Percentiles rank a stretch among this genome's conserved stretches.
phyloP scores from a whole-genome alignment of 2,888 invertebrate species.

The Pandemis cinnamomeana region DNA sequence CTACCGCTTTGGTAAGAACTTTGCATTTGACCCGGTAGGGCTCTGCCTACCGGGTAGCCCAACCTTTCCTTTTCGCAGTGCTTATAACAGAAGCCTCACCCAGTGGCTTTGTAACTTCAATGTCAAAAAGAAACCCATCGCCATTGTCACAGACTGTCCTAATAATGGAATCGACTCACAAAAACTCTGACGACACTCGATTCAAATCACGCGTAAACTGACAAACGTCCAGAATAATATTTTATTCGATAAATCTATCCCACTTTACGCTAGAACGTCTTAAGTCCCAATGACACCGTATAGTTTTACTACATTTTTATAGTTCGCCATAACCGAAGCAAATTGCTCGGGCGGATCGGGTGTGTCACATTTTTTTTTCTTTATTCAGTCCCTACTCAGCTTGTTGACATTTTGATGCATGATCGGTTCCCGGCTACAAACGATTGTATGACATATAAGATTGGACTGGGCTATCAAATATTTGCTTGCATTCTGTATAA shows the following conservation, averaged over 20 bases:
- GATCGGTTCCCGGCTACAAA: constrained; percentile 59
- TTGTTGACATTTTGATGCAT: constrained; percentile 72
- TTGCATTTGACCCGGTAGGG: too few species aligned
- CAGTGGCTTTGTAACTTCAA: constrained; percentile 24
- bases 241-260: constrained; percentile 58
- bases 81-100: background rate
- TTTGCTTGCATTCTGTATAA: constrained; percentile 39
- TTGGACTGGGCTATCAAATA: constrained; percentile 41
- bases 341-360: constrained; percentile 67
- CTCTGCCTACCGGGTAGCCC: too few species aligned
- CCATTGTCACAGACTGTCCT: constrained; percentile 26
- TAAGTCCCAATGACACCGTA: constrained; percentile 20
- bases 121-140: constrained; percentile 32
- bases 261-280: constrained; percentile 16
- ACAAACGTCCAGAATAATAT: constrained; percentile 54
- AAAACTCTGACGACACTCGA: constrained; percentile 42
- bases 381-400: constrained; percentile 61
- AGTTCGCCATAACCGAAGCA: constrained; percentile 62
- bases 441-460: constrained; percentile 47
- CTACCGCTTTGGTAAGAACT: too few species aligned
- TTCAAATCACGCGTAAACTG: constrained; percentile 57
- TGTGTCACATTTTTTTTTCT: constrained; percentile 57
- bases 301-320: constrained; percentile 32
- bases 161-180: constrained; percentile 35
- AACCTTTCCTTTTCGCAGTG: background rate